A percentile compares a stretch with the other conserved stretches of the same genome.
Conservation (phyloP, 2,888 invertebrate species). For the Eupithecia subumbrata region DNA sequence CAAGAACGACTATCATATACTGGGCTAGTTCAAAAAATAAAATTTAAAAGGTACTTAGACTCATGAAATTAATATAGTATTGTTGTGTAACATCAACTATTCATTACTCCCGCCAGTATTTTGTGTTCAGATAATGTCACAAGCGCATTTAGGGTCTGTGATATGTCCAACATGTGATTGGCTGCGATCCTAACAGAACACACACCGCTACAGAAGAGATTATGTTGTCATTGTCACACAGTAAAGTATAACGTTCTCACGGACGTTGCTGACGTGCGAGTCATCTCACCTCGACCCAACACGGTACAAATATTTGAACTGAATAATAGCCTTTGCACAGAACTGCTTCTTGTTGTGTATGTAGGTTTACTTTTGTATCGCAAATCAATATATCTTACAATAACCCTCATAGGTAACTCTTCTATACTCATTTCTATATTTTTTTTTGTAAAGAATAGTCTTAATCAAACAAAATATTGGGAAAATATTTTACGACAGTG, state of each 20-base stretch:
- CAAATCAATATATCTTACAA: background rate
- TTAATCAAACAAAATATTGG: background rate
- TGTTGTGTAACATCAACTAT: background rate
- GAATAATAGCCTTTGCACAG: slow-evolving; percentile 29
- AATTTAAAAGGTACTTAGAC: background rate
- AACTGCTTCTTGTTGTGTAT: background rate
- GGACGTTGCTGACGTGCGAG: slow-evolving; percentile 58
- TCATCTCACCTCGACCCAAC: slow-evolving; percentile 40
- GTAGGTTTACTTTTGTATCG: background rate
- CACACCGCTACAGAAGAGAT: background rate
- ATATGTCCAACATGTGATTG: slow-evolving; percentile 13
- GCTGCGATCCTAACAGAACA: background rate
- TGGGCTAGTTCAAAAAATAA: background rate
- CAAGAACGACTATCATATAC: background rate
- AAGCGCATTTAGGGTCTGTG: slow-evolving; percentile 25
- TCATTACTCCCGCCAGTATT: background rate
- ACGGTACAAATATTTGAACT: slow-evolving; percentile 44
- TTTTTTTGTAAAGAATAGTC: too few relatives aligned
- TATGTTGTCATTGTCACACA: background rate
- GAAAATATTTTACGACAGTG: background rate
- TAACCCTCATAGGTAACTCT: background rate
- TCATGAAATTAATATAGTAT: background rate
- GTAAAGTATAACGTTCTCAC: slow-evolving; percentile 48
- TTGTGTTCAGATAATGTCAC: slow-evolving; percentile 8
- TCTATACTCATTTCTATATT: background rate